Evolutionary conservation across 2,888 invertebrate species (phyloP), one percentile per base, ranked within the genome.

Genomic region (Alsophila aescularia): DNA sequence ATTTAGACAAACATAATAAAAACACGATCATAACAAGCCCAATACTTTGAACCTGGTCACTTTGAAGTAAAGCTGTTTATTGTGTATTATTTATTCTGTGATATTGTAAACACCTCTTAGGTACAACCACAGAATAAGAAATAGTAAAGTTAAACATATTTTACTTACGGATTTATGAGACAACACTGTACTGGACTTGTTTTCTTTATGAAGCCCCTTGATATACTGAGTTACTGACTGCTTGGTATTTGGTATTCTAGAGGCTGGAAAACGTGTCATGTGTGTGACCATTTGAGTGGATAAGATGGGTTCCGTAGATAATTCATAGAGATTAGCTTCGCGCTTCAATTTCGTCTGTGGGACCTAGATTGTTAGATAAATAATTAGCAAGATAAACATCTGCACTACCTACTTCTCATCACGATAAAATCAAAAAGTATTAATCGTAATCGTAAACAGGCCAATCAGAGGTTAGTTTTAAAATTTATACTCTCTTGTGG

Each of bases 11-110:
- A 52, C 52, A 52, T 57, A 53, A 37, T 41, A 39, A 29, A 47
- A 27, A 45, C 15, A 39, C 21, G 49, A 57, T 64, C 57, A 63
- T 64, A 66, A 59, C 16, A 56, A n/a, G n/a, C n/a, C n/a, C n/a
- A n/a, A n/a, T 43, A 72, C 13, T 39, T 48, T 49, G 39, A 54
- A 44, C 54, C 43, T 35, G 34, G 43, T 12, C 7, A n/a, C 34
- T 34, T 16, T 16, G 9, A 8, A 1, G 16, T 54, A 54, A 42
- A 47, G 47, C n/a, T 41, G 27, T 3, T 37, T 43, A 47, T 43
- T 21, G 8, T 15, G n/a, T n/a, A n/a, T n/a, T n/a, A n/a, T n/a
- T n/a, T n/a, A n/a, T n/a, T n/a, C n/a, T n/a, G n/a, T n/a, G n/a
- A n/a, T n/a, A n/a, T n/a, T n/a, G n/a, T n/a, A n/a, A n/a, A n/a